Evolutionary conservation across 2,888 invertebrate genomes (phyloP), one percentile per base, ranked within the genome.

Genomic region (Caenorhabditis doughertyi): DNA sequence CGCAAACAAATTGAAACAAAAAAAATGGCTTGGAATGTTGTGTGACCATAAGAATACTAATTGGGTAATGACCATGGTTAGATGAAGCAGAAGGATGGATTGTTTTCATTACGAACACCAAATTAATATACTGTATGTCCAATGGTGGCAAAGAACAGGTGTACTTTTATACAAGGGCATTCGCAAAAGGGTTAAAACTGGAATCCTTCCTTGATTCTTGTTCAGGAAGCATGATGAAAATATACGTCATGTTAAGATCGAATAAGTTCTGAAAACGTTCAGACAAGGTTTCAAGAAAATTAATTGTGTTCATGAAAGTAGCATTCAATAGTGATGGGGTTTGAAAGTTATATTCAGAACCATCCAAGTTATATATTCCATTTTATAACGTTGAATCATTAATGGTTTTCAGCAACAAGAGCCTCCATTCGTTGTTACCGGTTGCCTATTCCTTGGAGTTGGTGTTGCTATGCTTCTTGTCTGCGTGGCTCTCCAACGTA

Each of bases 401-500:
- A n/a, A n/a, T n/a, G n/a, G n/a, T 71, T 87, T 89, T 44, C 84
- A 90, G 90, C 89, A 90, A 89, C 70, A 74, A 25, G 83, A 90
- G 58, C 76, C 81, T 5, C 81, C 87, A 16, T 90, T 91, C 79
- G 72, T 88, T 18, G 84, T 89, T 27, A 85, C 89, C 18, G 91
- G 90, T n/a, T 87, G 85, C 42, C 73, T 89, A 1, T 90, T 91
- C 73, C 79, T 91, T 7, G 87, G 86, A 3, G 64, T 89, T 51
- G 90, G 90, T 9, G 71, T 86, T 1, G 68, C 89, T 0, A 91
- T 91, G 89, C 79, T 90, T 8, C 62, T 89, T 29, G 88, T 88
- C 25, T 91, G 91, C 64, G 85, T 85, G 13, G 73, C 91, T 62
- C 85, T 91, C 2, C 91, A 91, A 77, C 81, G 91, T 32, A 91